A percentile compares a stretch with the other conserved stretches of the same genome.
Evolutionary conservation across 1,140 invertebrate genomes (phyloP).

Genomic region (Pseudobourletiella spinata): DNA sequence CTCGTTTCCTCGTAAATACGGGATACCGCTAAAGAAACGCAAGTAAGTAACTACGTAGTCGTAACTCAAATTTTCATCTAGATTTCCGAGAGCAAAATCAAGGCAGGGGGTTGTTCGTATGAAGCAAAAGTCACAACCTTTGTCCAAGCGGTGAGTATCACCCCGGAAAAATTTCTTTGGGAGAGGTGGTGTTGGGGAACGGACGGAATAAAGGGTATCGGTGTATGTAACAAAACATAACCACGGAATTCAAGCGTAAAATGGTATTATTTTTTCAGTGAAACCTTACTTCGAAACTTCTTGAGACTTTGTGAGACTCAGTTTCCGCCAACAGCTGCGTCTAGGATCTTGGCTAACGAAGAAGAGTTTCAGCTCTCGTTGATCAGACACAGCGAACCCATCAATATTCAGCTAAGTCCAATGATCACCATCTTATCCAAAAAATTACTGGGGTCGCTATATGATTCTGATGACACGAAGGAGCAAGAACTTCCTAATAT

Average conservation of each 20-base stretch:
- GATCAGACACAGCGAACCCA: slow-evolving; percentile 52
- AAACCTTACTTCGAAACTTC: slow-evolving; percentile 57
- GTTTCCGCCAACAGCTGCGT: slow-evolving; percentile 42
- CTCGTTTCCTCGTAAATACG: slow-evolving; percentile 59
- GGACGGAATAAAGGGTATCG: too few relatives aligned
- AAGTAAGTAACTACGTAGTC: slow-evolving; percentile 50
- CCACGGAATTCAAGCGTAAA: too few relatives aligned
- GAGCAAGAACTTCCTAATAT: slow-evolving; percentile 55
- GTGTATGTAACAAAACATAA: too few relatives aligned
- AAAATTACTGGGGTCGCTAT: slow-evolving; percentile 50
- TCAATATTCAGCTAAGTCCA: slow-evolving; percentile 54
- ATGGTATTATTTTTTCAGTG: slow-evolving; percentile 48
- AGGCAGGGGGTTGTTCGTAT: too few relatives aligned
- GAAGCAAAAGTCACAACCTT: too few relatives aligned
- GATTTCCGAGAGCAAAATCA: too few relatives aligned
- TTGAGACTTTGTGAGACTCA: slow-evolving; percentile 59
- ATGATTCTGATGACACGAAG: slow-evolving; percentile 40
- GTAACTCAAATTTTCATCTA: slow-evolving; percentile 10
- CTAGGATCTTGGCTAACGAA: slow-evolving; percentile 9
- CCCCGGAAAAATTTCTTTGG: too few relatives aligned
- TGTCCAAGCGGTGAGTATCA: too few relatives aligned
- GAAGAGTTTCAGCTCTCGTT: slow-evolving; percentile 40
- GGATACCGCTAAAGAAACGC: slow-evolving; percentile 57
- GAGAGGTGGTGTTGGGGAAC: too few relatives aligned
- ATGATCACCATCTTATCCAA: slow-evolving; percentile 56